Base-by-base conservation (phyloP, 2,797 vertebrate genomes). In the Ctenochaetus hawaiiensis region DNA sequence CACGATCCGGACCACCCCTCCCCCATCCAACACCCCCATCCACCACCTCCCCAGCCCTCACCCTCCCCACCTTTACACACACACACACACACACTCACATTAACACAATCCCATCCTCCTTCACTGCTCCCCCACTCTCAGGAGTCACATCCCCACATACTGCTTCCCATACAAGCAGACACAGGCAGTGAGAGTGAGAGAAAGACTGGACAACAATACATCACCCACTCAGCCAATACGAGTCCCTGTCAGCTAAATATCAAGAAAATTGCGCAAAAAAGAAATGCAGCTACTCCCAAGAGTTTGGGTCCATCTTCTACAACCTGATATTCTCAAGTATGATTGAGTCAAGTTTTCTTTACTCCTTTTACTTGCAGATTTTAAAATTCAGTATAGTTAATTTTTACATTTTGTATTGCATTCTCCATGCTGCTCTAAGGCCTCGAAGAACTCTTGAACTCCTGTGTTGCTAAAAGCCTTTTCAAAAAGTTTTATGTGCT, bases 1-100 rank as follows among this genome's bases (percentile, higher is more conserved):
- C 59, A 63, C 45, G 5, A 75, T 67, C 62, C 67, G 65, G 22
- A 51, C 64, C 53, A 66, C 77, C 75, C 88, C 51, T 84, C 87
- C 91, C 91, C 90, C 89, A 75, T 41, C 62, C 65, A 44, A 39
- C 43, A 51, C 64, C 18, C 89, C 89, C 88, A 13, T 37, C 89
- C 88, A 13, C 26, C 22, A 64, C 48, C 39, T 47, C 52, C 75
- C 41, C 39, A 72, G 58, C 20, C 20, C 20, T 7, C 41, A 12
- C 30, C 34, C 62, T 69, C 51, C 52, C 75, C 30, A 57, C 17
- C 39, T 22, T 59, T 48, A 52, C 53, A 4, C 39, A 41, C 58
- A 51, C 11, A 58, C 47, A 47, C 39, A 58, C n/a, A 14, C 34
- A 18, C 43, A 63, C 34, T 47, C 41, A 45, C 41, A 49, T 58